A percentile compares a stretch with the other conserved stretches of the same genome.
These are phyloP conservation scores for Oeneis ivallda DNA, from an alignment of 2,888 invertebrate genomes.

Conservation along the genomic window DNA sequence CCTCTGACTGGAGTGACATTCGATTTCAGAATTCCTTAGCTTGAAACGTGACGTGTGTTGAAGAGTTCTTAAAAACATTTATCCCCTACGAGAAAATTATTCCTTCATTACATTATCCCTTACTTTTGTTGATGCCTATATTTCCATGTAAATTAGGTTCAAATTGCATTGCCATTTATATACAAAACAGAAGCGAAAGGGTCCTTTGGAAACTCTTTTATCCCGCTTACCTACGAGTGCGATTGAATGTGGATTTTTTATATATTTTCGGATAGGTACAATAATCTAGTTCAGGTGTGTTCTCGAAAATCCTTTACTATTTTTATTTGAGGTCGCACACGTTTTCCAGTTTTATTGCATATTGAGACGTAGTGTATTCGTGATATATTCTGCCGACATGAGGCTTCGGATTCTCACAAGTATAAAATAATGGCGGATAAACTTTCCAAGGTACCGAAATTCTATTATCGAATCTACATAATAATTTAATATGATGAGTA, in stretches of 20 bases:
- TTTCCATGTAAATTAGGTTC: conserved; percentile 66
- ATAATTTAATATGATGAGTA: neutral
- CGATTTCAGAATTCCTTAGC: too few relatives aligned
- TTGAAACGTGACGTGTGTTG: too few relatives aligned
- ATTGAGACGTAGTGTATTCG: conserved; percentile 53
- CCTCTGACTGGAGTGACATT: too few relatives aligned
- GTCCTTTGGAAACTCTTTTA: conserved; percentile 67
- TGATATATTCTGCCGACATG: conserved; percentile 54
- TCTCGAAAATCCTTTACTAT: conserved; percentile 67
- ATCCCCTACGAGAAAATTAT: too few relatives aligned
- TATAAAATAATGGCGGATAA: conserved; percentile 57
- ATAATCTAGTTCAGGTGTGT: conserved; percentile 79
- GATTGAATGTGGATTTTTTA: conserved; percentile 66
- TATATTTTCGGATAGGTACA: conserved; percentile 62
- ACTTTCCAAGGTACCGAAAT: conserved; percentile 29
- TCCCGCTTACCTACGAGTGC: conserved; percentile 56
- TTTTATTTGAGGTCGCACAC: conserved; percentile 65
- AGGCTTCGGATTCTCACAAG: conserved; percentile 58
- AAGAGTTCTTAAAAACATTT: too few relatives aligned
- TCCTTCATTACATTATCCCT: neutral
- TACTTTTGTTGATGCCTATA: conserved; percentile 50
- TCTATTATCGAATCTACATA: conserved; percentile 5
- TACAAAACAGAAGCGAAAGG: conserved; percentile 56
- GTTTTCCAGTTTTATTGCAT: conserved; percentile 76
- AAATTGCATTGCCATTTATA: conserved; percentile 53